A percentile compares a stretch with the other conserved stretches of the same genome.
These are phyloP conservation scores for Salvelinus sp. DNA, from an alignment of 2,113 vertebrate genomes.

Conservation along the genomic window DNA sequence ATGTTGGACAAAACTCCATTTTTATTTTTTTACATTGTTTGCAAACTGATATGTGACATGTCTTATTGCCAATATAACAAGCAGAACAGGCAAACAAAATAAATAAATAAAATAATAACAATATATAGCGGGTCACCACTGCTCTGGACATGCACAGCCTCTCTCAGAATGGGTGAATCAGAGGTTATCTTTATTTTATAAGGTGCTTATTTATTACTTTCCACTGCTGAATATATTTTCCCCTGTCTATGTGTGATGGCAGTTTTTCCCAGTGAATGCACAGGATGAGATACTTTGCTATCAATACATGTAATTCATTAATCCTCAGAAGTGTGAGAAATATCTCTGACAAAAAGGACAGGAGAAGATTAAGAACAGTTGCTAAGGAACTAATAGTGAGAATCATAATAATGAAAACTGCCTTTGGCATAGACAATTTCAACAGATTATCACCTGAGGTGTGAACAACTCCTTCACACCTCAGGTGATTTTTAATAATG, in stretches of 20 bases:
- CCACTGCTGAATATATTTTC: conserved; percentile 43
- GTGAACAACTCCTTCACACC: conserved; percentile 3
- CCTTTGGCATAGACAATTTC: conserved; percentile 17
- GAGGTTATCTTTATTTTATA: conserved; percentile 53
- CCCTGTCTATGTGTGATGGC: conserved; percentile 33
- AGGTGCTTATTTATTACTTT: conserved; percentile 26
- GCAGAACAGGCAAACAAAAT: too few relatives aligned
- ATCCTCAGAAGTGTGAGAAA: conserved; percentile 39
- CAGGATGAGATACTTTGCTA: conserved; percentile 34
- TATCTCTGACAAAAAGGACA: conserved; percentile 12
- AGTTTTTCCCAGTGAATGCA: conserved; percentile 23
- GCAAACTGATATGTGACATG: too few relatives aligned
- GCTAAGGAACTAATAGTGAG: conserved; percentile 45
- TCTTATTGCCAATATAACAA: too few relatives aligned
- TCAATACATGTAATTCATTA: conserved; percentile 48
- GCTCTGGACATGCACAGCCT: conserved; percentile 48
- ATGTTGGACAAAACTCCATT: too few relatives aligned
- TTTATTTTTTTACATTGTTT: too few relatives aligned
- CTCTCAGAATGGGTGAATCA: conserved; percentile 46
- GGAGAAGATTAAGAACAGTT: conserved; percentile 45
- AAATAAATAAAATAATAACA: too few relatives aligned
- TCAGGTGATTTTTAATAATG: too few relatives aligned
- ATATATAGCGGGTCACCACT: conserved; percentile 17
- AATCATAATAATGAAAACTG: conserved; percentile 48
- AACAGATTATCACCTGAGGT: conserved; percentile 36